A percentile compares a stretch with the other conserved stretches of the same genome.
phyloP scores from a whole-genome alignment of 2,888 invertebrate species.

The Drosophila paucipuncta region DNA sequence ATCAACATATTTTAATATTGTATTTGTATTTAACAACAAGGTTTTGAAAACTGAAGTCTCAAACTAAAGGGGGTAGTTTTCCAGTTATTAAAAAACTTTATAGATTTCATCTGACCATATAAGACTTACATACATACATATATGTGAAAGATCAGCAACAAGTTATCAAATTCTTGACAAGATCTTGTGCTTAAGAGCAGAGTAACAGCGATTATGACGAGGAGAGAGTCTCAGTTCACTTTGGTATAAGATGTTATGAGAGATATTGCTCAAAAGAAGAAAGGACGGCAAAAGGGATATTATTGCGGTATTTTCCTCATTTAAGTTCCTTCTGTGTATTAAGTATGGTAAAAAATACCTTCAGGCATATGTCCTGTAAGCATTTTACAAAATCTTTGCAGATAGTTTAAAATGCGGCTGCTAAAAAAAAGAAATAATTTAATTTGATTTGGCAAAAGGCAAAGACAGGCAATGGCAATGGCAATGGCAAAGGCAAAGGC shows the following conservation, averaged over 20 bases:
- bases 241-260: background rate
- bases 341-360: background rate
- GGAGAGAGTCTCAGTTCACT: background rate
- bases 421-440: slow-evolving; percentile 53
- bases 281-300: background rate
- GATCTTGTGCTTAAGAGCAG: background rate
- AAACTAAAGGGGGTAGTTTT: background rate
- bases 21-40: background rate
- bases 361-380: background rate
- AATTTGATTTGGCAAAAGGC: slow-evolving; percentile 56
- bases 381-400: background rate
- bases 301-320: background rate
- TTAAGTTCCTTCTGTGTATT: background rate
- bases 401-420: slow-evolving; percentile 8
- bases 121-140: no score
- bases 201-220: background rate
- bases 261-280: background rate
- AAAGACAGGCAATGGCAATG: slow-evolving; percentile 1
- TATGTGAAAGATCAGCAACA: background rate
- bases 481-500: slow-evolving; percentile 18
- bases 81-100: background rate
- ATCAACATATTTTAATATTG: background rate
- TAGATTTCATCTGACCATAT: background rate
- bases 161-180: background rate
- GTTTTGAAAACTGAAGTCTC: background rate